These are phyloP conservation scores for Aulostomus chinensis DNA, from an alignment of 2,797 vertebrate species.

Conservation along the genomic window DNA sequence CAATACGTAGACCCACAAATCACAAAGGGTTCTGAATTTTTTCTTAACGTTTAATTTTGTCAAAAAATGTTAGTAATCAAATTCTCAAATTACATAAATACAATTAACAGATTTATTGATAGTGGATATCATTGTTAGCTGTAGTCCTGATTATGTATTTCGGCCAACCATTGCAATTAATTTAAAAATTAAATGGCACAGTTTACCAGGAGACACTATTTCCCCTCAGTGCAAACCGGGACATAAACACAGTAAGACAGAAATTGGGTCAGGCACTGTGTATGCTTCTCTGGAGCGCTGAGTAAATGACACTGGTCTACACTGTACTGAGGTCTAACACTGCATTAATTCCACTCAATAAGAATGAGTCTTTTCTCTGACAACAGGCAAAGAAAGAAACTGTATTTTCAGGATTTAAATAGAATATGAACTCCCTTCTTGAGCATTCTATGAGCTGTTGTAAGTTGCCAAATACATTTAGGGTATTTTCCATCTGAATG, in stretches of 20 bases:
- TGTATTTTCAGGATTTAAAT: background rate
- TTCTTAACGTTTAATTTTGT: too few relatives aligned
- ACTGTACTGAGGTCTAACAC: conserved; percentile 12
- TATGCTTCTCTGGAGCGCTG: conserved; percentile 25
- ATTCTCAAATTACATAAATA: too few relatives aligned
- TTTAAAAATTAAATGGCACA: background rate
- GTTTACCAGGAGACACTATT: conserved; percentile 14
- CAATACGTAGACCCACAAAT: too few relatives aligned
- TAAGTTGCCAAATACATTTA: background rate
- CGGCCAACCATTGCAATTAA: too few relatives aligned
- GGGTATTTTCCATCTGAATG: background rate
- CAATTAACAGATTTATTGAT: too few relatives aligned
- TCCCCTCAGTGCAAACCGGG: conserved; percentile 27
- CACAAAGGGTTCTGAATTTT: too few relatives aligned
- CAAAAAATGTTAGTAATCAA: too few relatives aligned
- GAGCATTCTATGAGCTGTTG: background rate
- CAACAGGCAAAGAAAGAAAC: background rate
- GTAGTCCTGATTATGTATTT: too few relatives aligned
- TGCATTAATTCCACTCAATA: conserved; percentile 21
- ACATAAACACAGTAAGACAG: conserved; percentile 29
- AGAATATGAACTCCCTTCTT: background rate
- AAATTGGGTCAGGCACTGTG: conserved; percentile 61
- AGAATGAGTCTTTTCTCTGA: conserved; percentile 5
- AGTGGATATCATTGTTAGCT: too few relatives aligned
- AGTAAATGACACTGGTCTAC: conserved; percentile 25